These are phyloP conservation scores for Aleiodes leptofemur DNA, from an alignment of 2,888 invertebrate species.

Conservation along the genomic window DNA sequence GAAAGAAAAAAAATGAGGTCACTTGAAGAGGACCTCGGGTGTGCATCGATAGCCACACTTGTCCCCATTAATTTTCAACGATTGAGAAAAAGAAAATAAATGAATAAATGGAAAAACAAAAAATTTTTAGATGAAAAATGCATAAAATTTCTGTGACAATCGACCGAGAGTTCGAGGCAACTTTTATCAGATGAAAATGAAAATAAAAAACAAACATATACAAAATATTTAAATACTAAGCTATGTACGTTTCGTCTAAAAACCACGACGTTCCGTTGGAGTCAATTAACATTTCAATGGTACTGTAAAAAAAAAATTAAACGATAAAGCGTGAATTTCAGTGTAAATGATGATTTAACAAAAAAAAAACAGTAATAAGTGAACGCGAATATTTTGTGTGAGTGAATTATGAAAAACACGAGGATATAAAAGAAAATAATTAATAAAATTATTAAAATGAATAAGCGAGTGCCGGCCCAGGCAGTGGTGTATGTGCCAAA, in stretches of 20 bases:
- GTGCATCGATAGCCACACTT: background rate
- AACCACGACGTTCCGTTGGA: conserved; percentile 70
- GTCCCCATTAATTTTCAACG: conserved; percentile 28
- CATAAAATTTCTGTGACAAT: conserved; percentile 29
- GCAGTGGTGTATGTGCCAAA: conserved; percentile 73
- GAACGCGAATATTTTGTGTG: conserved; percentile 48
- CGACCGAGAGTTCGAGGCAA: conserved; percentile 31
- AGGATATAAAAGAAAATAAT: conserved; percentile 49
- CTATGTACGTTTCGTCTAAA: conserved; percentile 61
- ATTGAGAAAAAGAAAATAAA: conserved; percentile 37
- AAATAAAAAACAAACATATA: conserved; percentile 4
- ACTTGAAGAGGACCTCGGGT: no score
- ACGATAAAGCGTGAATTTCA: conserved; percentile 52
- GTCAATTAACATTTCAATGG: conserved; percentile 74
- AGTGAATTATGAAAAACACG: conserved; percentile 42
- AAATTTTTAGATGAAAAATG: conserved; percentile 32
- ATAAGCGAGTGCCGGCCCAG: conserved; percentile 73
- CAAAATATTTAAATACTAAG: conserved; percentile 40
- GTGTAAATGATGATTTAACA: conserved; percentile 45
- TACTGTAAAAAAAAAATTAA: conserved; percentile 60
- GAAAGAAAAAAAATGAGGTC: no score
- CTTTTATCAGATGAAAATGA: background rate
- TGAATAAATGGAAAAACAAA: conserved; percentile 25
- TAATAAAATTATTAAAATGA: conserved; percentile 52
- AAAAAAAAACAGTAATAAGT: conserved; percentile 39